phyloP scores from a whole-genome alignment of 2,888 invertebrate genomes.

The Erpobdella octoculata region DNA sequence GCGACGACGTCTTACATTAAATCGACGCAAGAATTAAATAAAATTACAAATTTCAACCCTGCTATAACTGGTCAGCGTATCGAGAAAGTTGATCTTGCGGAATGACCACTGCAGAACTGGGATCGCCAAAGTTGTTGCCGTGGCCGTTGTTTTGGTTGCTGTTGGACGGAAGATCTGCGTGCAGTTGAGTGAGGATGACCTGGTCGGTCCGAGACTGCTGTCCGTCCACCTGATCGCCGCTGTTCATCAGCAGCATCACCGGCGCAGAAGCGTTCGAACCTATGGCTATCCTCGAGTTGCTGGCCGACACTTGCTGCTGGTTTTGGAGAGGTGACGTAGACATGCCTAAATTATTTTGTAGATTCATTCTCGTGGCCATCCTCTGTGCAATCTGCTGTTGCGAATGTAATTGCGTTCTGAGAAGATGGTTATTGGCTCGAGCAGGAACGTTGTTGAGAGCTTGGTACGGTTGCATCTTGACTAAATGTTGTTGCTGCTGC shows the following conservation, averaged over 20 bases:
- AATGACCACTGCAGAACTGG: conserved; percentile 1
- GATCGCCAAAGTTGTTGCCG: background rate
- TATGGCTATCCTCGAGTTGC: background rate
- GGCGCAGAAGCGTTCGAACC: conserved; percentile 11
- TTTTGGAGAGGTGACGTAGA: background rate
- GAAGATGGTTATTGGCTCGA: background rate
- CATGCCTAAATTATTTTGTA: background rate
- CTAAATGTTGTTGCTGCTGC: conserved; percentile 12
- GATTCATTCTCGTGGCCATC: background rate
- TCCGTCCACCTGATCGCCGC: background rate
- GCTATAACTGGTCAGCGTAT: conserved; percentile 20
- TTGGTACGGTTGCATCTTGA: conserved; percentile 14
- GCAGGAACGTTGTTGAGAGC: conserved; percentile 12
- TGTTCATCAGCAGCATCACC: conserved; percentile 17
- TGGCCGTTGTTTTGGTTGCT: background rate
- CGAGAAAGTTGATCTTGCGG: conserved; percentile 21
- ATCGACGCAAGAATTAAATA: too few species aligned
- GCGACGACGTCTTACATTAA: too few species aligned
- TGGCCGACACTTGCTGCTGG: background rate
- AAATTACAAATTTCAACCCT: background rate
- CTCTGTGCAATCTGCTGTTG: conserved; percentile 12
- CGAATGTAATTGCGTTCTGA: background rate
- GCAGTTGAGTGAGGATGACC: background rate
- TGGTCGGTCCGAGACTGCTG: conserved; percentile 2
- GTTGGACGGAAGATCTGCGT: conserved; percentile 10